phyloP scores from a whole-genome alignment of 2,888 invertebrate genomes.

The Furcula furcula region DNA sequence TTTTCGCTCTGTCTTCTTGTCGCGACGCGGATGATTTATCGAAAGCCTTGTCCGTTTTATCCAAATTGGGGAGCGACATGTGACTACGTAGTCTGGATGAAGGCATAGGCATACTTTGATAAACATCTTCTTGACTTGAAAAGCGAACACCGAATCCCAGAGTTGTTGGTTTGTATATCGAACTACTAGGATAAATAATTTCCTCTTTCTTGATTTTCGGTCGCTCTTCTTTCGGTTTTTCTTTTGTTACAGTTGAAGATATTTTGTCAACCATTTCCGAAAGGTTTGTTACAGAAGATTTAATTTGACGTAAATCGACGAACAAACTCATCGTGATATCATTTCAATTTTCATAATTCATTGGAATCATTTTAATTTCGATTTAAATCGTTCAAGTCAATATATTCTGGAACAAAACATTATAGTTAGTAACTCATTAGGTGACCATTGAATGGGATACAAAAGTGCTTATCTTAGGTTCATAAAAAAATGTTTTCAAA shows the following conservation, averaged over 20 bases:
- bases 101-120: conserved; percentile 70
- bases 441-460: too few species aligned
- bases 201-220: conserved; percentile 53
- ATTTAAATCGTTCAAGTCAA: too few species aligned
- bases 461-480: too few species aligned
- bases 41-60: conserved; percentile 53
- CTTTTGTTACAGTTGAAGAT: conserved; percentile 55
- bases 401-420: conserved; percentile 29
- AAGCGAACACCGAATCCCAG: conserved; percentile 73
- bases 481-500: too few species aligned
- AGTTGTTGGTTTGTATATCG: conserved; percentile 67
- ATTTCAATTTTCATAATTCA: background rate
- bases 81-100: conserved; percentile 71
- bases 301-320: conserved; percentile 74
- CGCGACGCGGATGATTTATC: conserved; percentile 50
- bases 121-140: conserved; percentile 74
- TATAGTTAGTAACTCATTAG: too few species aligned
- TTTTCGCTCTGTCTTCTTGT: conserved; percentile 51
- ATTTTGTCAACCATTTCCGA: conserved; percentile 77
- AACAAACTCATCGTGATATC: conserved; percentile 67
- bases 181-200: conserved; percentile 45
- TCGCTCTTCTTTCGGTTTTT: conserved; percentile 43
- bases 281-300: conserved; percentile 71
- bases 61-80: conserved; percentile 75
- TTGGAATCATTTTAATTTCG: conserved; percentile 27